A percentile compares a stretch with the other conserved stretches of the same genome.
Evolutionary conservation across 1,140 invertebrate genomes (phyloP).

Genomic region (Aphelinus certus): DNA sequence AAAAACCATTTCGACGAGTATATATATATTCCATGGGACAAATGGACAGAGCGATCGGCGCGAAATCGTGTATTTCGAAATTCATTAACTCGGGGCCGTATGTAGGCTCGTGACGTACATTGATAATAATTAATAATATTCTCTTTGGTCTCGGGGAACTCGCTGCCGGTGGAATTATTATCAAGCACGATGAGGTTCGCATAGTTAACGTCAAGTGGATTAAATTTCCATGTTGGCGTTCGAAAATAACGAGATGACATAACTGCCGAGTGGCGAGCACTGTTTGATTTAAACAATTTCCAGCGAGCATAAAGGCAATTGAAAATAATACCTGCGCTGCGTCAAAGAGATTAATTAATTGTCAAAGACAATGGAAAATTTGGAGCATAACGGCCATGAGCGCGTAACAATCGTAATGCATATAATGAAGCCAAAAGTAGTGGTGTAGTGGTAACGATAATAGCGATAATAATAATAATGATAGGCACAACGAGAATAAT

Average conservation of each 20-base stretch:
- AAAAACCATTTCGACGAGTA: too few species aligned
- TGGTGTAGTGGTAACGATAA: neutral
- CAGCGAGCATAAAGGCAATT: constrained; percentile 2
- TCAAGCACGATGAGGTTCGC: too few species aligned
- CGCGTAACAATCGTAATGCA: constrained; percentile 17
- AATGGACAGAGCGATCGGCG: too few species aligned
- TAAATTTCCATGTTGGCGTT: too few species aligned
- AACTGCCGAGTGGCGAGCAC: neutral
- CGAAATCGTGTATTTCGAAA: too few species aligned
- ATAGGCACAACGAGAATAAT: neutral
- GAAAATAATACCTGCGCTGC: constrained; percentile 23
- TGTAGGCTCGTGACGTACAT: too few species aligned
- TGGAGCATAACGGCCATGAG: constrained; percentile 29
- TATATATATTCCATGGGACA: too few species aligned
- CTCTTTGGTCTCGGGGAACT: too few species aligned
- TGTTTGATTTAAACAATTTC: constrained; percentile 20
- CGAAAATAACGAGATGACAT: constrained; percentile 17
- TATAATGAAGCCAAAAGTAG: constrained; percentile 10
- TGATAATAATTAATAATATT: too few species aligned
- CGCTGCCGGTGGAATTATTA: too few species aligned
- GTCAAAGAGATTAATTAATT: constrained; percentile 34
- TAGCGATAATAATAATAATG: constrained; percentile 1
- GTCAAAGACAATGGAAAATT: constrained; percentile 27
- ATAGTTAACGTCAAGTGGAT: too few species aligned
- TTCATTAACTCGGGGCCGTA: too few species aligned